Evolutionary conservation across 2,113 vertebrate genomes (phyloP).

Genomic region (Charadrius vociferus): DNA sequence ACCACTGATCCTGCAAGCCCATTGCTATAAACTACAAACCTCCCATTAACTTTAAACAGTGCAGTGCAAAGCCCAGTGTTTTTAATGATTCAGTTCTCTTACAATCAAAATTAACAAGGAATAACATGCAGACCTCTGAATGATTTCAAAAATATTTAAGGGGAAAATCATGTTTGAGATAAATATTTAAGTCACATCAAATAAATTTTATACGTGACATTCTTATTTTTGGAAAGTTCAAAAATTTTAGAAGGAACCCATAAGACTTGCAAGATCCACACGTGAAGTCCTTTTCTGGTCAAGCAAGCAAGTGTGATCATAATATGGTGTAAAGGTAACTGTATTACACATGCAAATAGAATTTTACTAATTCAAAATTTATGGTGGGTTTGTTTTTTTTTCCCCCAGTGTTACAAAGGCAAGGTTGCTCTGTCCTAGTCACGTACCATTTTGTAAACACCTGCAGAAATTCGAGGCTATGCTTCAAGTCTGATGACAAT

Average conservation of each 20-base stretch:
- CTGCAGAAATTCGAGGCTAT: background rate
- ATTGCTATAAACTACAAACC: background rate
- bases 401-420: background rate
- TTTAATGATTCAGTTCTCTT: background rate
- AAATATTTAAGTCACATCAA: background rate
- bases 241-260: background rate
- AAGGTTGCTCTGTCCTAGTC: background rate
- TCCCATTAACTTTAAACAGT: background rate
- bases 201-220: background rate
- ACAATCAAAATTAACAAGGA: background rate
- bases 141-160: background rate
- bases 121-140: background rate
- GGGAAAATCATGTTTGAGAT: background rate
- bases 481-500: background rate
- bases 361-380: background rate
- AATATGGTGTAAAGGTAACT: background rate
- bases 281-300: background rate
- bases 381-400: too few species aligned
- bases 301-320: background rate
- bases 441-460: background rate
- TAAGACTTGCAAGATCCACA: background rate
- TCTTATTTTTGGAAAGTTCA: background rate
- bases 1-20: background rate
- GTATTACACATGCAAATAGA: background rate
- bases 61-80: background rate